Conservation (phyloP, 2,113 vertebrate genomes). For the Taxidea taxus region DNA sequence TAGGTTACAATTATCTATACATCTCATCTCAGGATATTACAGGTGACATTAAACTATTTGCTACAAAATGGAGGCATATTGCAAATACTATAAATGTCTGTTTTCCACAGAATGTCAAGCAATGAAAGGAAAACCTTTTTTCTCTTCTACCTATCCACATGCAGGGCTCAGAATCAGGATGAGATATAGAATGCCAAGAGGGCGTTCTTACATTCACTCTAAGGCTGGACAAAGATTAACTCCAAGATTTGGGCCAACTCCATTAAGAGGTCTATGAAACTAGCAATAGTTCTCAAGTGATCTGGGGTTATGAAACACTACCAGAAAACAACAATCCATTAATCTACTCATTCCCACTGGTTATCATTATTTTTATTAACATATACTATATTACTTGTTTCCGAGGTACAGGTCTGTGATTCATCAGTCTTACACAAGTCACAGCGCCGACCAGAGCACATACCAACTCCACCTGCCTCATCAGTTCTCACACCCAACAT, state of each 20-base stretch:
- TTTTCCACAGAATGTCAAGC: neutral
- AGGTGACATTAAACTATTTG: neutral
- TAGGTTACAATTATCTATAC: neutral
- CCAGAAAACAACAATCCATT: neutral
- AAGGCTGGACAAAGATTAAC: neutral
- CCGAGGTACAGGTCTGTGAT: too few species aligned
- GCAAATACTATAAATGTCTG: neutral
- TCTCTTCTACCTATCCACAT: neutral
- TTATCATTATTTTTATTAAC: neutral
- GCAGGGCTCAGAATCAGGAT: neutral
- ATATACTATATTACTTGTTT: too few species aligned
- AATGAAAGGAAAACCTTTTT: neutral
- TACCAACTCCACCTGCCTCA: neutral
- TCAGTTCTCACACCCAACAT: neutral
- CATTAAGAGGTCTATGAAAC: neutral
- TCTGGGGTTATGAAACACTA: neutral
- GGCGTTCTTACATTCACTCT: neutral
- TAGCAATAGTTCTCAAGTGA: neutral
- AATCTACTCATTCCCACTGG: neutral
- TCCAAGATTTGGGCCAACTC: neutral
- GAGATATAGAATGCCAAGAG: neutral
- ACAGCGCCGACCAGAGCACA: too few species aligned
- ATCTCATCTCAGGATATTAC: neutral
- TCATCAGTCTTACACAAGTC: too few species aligned
- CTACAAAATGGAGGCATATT: neutral